Evolutionary conservation across 2,113 vertebrate genomes (phyloP).

Genomic region (Bujurquina vittata): DNA sequence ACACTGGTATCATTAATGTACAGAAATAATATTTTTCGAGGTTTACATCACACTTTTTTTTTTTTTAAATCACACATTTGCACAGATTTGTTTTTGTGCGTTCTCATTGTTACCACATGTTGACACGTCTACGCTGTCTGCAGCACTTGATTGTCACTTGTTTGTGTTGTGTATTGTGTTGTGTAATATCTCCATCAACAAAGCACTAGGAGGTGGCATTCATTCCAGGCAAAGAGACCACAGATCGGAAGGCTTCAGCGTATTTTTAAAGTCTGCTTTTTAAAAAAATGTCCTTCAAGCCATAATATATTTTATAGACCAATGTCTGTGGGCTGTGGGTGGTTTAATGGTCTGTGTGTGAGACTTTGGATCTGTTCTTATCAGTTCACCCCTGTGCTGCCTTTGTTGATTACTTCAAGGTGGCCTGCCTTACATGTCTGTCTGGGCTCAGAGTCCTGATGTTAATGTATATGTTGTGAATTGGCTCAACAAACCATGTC

Average conservation of each 20-base stretch:
- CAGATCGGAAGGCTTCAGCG: neutral
- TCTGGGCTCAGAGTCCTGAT: neutral
- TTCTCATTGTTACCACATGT: neutral
- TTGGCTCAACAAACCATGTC: slow-evolving; percentile 7
- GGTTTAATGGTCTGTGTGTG: neutral
- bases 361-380: slow-evolving; percentile 2
- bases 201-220: neutral
- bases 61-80: neutral
- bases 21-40: slow-evolving; percentile 18
- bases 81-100: slow-evolving; percentile 27
- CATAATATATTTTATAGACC: slow-evolving; percentile 40
- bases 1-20: slow-evolving; percentile 47
- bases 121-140: slow-evolving; percentile 7
- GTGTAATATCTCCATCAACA: neutral
- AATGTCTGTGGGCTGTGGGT: slow-evolving; percentile 6
- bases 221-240: slow-evolving; percentile 32
- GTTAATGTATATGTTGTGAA: slow-evolving; percentile 23
- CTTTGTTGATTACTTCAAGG: slow-evolving; percentile 5
- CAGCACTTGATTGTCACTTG: slow-evolving; percentile 25
- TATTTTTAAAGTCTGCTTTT: slow-evolving; percentile 37
- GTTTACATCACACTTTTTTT: slow-evolving; percentile 44
- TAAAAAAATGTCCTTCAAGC: slow-evolving; percentile 40
- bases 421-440: slow-evolving; percentile 22
- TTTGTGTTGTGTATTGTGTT: neutral
- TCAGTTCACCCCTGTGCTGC: neutral